These are phyloP conservation scores for Perognathus longimembris DNA, from an alignment of 2,113 vertebrate genomes.

Conservation along the genomic window DNA sequence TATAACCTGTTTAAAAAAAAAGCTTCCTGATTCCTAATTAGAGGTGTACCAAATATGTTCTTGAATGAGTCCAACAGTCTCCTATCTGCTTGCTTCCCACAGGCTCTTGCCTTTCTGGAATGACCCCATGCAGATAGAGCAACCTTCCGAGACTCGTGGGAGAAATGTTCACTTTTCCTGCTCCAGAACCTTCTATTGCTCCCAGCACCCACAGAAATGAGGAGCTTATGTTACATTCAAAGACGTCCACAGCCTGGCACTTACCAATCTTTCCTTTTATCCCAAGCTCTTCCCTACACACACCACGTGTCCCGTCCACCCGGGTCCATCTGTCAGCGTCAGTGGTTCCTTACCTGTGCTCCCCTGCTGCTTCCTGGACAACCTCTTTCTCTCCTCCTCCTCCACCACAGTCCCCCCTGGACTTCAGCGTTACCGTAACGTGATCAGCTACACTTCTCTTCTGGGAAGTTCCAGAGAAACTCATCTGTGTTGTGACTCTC, in stretches of 20 bases:
- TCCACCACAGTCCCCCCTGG: not conserved
- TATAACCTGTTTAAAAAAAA: not conserved
- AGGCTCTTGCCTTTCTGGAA: not conserved
- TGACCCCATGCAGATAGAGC: too few species aligned
- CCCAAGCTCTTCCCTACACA: not conserved
- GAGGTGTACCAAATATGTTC: not conserved
- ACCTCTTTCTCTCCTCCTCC: not conserved
- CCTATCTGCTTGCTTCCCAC: not conserved
- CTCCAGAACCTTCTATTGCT: accelerated
- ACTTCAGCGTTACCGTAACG: not conserved
- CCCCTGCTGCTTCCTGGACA: not conserved
- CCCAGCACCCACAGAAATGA: not conserved
- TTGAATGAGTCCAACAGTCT: not conserved
- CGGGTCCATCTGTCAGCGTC: accelerated
- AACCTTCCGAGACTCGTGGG: not conserved
- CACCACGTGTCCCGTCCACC: too few species aligned
- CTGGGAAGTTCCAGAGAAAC: not conserved
- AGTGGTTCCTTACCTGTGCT: not conserved
- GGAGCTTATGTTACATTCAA: accelerated
- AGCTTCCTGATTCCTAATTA: not conserved
- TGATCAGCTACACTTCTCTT: accelerated
- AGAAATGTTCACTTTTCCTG: not conserved
- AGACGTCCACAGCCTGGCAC: not conserved
- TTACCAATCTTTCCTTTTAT: accelerated
- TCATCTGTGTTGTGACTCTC: too few species aligned